These are phyloP conservation scores for Threskiornis aethiopicus DNA, from an alignment of 2,797 vertebrate genomes.

Conservation along the genomic window DNA sequence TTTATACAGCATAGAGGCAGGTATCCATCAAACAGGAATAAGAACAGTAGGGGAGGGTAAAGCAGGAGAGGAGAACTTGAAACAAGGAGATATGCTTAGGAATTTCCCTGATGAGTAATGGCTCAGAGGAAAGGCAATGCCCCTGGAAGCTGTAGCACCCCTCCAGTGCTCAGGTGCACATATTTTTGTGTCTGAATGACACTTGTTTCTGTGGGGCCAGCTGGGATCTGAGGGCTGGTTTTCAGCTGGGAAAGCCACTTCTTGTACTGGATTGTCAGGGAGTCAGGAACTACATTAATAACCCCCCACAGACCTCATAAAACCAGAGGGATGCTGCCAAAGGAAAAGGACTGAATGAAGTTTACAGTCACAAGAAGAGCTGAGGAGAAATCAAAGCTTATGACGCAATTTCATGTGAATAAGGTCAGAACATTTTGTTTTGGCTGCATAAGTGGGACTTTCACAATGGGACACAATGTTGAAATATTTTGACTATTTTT, in stretches of 20 bases:
- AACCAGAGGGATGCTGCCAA: conserved; percentile 38
- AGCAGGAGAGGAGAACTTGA: neutral
- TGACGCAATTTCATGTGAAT: conserved; percentile 30
- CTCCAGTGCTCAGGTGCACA: neutral
- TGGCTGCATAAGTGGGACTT: neutral
- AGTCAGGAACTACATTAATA: neutral
- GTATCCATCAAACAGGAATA: neutral
- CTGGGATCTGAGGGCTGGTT: neutral
- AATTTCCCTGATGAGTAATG: neutral
- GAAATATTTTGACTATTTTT: conserved; percentile 8
- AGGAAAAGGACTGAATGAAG: neutral
- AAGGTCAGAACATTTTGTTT: conserved; percentile 63
- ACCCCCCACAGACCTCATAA: conserved; percentile 29
- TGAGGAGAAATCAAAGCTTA: conserved; percentile 6
- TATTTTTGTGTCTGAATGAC: neutral
- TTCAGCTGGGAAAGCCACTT: neutral
- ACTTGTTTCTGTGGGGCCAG: neutral
- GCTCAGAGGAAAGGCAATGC: neutral
- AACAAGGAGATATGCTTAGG: neutral
- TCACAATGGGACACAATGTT: neutral
- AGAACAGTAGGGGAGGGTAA: neutral
- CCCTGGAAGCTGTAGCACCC: neutral
- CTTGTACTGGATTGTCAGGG: neutral
- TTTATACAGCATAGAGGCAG: neutral
- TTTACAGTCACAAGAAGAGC: neutral